Conservation (phyloP, 2,113 vertebrate species). For the Malurus elegans region DNA sequence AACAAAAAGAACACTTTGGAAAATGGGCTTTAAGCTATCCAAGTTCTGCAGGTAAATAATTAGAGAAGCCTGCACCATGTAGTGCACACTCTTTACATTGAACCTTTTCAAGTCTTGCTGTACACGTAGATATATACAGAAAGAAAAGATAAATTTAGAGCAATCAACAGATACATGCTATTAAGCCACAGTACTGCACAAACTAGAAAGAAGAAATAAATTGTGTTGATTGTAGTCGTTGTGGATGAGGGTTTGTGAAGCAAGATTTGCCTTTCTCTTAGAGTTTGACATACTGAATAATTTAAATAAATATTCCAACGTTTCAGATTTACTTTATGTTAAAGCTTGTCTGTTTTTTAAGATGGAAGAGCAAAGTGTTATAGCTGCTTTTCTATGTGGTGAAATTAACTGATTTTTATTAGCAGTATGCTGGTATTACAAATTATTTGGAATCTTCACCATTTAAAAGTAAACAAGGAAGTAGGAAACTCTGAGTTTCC, state of each 20-base stretch:
- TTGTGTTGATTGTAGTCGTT: not conserved
- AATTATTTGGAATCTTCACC: not conserved
- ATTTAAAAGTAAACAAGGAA: not conserved
- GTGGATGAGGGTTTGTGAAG: not conserved
- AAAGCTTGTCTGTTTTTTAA: not conserved
- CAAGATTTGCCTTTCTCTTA: not conserved
- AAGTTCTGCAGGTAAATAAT: not conserved
- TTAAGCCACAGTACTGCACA: not conserved
- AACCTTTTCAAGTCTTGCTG: not conserved
- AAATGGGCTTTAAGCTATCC: not conserved
- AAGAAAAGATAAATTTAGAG: not conserved
- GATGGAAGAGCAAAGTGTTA: not conserved
- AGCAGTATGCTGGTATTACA: not conserved
- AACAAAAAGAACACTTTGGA: not conserved
- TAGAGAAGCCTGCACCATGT: not conserved
- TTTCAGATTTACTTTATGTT: not conserved
- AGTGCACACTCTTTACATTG: not conserved
- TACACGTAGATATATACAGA: not conserved
- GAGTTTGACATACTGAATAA: not conserved
- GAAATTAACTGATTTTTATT: not conserved
- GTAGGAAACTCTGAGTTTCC: not conserved
- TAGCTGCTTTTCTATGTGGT: not conserved
- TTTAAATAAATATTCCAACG: not conserved
- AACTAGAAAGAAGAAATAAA: not conserved
- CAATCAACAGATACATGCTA: not conserved